A percentile compares a stretch with the other conserved stretches of the same genome.
Conservation (phyloP, 2,888 invertebrate species). For the Pandemis heparana region DNA sequence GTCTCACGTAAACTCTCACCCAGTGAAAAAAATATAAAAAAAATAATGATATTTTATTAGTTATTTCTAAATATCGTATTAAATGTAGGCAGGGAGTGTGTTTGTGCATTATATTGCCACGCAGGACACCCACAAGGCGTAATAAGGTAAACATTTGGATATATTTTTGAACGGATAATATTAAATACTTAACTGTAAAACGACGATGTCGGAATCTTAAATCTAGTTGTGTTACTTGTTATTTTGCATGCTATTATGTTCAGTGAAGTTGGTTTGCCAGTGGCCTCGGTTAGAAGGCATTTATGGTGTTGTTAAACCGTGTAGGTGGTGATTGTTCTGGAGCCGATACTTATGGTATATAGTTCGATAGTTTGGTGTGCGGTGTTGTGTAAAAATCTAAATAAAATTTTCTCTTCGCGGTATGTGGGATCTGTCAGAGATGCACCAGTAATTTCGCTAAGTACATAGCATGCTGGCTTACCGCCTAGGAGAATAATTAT, state of each 20-base stretch:
- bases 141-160: constrained; percentile 52
- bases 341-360: constrained; percentile 29
- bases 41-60: constrained; percentile 55
- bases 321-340: constrained; percentile 59
- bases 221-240: constrained; percentile 39
- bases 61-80: constrained; percentile 55
- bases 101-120: constrained; percentile 49
- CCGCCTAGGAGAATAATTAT: constrained; percentile 46
- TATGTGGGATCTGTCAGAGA: constrained; percentile 62
- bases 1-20: constrained; percentile 31
- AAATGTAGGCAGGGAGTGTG: constrained; percentile 57
- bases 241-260: constrained; percentile 37
- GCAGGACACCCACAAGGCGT: constrained; percentile 46
- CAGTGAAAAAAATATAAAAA: constrained; percentile 57
- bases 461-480: constrained; percentile 52
- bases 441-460: constrained; percentile 69
- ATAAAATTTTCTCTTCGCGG: constrained; percentile 51
- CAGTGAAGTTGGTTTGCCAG: constrained; percentile 22
- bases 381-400: constrained; percentile 38
- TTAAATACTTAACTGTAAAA: constrained; percentile 47
- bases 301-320: constrained; percentile 52
- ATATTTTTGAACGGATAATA: constrained; percentile 29
- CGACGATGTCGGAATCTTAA: constrained; percentile 31
- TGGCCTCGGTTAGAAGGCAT: constrained; percentile 47
- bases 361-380: constrained; percentile 7